Evolutionary conservation across 2,113 vertebrate species (phyloP).

Genomic region (Bos javanicus): DNA sequence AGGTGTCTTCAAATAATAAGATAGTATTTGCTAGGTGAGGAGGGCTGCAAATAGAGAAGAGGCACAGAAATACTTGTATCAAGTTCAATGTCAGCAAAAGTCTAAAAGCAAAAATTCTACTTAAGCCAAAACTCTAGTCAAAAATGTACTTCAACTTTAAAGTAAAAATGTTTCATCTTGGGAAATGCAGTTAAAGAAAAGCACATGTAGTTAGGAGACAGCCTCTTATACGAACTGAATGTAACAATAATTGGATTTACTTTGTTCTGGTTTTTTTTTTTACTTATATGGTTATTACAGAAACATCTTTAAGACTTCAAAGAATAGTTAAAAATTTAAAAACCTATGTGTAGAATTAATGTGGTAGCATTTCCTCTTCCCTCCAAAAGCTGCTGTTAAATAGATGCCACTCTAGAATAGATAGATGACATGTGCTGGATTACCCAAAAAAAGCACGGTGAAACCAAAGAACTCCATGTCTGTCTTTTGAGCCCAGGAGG

Average conservation of each 20-base stretch:
- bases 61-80: neutral
- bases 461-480: neutral
- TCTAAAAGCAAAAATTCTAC: neutral
- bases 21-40: neutral
- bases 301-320: neutral
- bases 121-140: neutral
- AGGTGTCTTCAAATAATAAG: neutral
- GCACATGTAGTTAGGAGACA: neutral
- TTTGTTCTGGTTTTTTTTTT: neutral
- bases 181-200: neutral
- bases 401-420: neutral
- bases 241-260: neutral
- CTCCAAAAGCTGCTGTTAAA: neutral
- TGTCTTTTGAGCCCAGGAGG: neutral
- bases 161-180: neutral
- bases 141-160: neutral
- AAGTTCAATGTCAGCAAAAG: neutral
- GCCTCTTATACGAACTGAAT: neutral
- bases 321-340: neutral
- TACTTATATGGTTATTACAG: conserved; percentile 28
- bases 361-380: neutral
- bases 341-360: neutral
- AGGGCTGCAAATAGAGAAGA: neutral
- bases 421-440: neutral
- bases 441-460: neutral